Base-by-base conservation (phyloP, 2,888 invertebrate genomes). In the Hemistola chrysoprasaria region DNA sequence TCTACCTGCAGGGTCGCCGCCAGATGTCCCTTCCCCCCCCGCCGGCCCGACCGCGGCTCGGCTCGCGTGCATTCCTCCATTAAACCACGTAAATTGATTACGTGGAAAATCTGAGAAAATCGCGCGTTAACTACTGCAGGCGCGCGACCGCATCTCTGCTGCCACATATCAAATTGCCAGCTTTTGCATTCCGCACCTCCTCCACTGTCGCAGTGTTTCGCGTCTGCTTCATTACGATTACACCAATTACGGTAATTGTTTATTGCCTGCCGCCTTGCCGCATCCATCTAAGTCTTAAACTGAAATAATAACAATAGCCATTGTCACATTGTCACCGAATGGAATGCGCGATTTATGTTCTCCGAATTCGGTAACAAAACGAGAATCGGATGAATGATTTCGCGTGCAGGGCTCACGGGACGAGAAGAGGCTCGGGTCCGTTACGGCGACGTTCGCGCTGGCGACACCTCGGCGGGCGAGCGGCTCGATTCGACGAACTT, bases 401-500 rank as follows among this genome's bases (percentile, higher is more conserved):
- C 61, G 78, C 78, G 69, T 77, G 74, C 63, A 52, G 60, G 70
- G 71, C 74, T 72, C 70, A 56, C 20, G 65, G 73, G 75, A 62
- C 69, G n/a, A n/a, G n/a, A 16, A 4, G 73, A 70, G 77, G 80
- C 77, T 72, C 47, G 70, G 75, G 78, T 72, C 82, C 79, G 82
- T 81, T 81, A 81, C 75, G 59, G 70, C 64, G 57, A 62, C 59
- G 72, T 62, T 65, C 59, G 65, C 61, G 65, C 61, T 69, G 59
- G 70, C 70, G 66, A 72, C 77, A 72, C 73, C 71, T 82, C 73
- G 78, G 65, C 72, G 73, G 72, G 74, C 71, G 80, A 70, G 79
- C 78, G 78, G 62, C 68, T 71, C 73, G 75, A 90, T 90, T 90
- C 90, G 85, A 88, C 90, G 88, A 87, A 84, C 77, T 82, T 82